A percentile compares a stretch with the other conserved stretches of the same genome.
Evolutionary conservation across 2,113 vertebrate species (phyloP).

Genomic region (Lepisosteus osseus): DNA sequence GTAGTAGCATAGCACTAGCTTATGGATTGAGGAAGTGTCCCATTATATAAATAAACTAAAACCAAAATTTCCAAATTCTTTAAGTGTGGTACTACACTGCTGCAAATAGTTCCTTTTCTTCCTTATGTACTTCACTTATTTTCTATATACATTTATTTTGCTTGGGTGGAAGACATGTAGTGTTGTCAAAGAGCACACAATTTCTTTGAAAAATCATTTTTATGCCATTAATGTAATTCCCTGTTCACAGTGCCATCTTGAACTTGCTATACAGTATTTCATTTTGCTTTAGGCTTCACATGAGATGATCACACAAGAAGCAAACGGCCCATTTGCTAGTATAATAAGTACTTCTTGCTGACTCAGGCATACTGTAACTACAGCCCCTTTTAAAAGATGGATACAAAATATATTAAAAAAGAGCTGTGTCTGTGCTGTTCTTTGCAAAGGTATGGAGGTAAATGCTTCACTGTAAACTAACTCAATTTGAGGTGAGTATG

Average conservation of each 20-base stretch:
- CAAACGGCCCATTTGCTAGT: constrained; percentile 20
- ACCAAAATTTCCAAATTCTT: no score
- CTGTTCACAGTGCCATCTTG: constrained; percentile 8
- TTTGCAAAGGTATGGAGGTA: no score
- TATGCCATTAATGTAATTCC: constrained; percentile 10
- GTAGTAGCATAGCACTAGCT: no score
- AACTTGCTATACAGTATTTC: constrained; percentile 5
- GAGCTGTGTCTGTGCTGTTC: no score
- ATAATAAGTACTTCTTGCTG: constrained; percentile 16
- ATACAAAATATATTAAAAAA: neutral
- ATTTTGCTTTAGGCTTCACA: neutral
- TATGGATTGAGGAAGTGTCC: no score
- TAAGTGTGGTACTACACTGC: no score
- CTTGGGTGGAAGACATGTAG: neutral
- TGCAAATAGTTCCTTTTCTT: no score
- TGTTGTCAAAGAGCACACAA: neutral
- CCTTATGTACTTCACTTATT: no score
- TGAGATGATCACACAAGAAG: constrained; percentile 21
- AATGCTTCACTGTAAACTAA: no score
- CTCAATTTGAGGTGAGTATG: no score
- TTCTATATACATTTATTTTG: no score
- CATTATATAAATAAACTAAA: no score
- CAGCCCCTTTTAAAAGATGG: neutral
- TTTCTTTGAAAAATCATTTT: constrained; percentile 12
- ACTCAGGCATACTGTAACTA: neutral